Base-by-base conservation (phyloP, 2,797 vertebrate genomes). In the Tinamus major region DNA sequence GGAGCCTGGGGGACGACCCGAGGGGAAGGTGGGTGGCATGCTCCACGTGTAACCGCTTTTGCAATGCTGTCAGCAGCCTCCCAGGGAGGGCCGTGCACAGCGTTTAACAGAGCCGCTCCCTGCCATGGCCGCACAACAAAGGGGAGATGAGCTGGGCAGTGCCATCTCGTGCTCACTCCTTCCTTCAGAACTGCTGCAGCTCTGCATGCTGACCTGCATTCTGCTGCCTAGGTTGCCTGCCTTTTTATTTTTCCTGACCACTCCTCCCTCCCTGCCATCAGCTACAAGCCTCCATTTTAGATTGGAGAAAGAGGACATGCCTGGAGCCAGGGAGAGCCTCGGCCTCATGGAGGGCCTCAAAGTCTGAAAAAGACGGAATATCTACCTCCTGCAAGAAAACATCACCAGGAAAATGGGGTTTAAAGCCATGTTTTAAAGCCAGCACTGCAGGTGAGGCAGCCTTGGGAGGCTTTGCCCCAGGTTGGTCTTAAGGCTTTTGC, bases 51-150 rank as follows among this genome's bases (percentile, higher is more conserved):
- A 65, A 68, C 13, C 15, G 6, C 42, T 70, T 75, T 12, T 0
- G 1, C 35, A 56, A 12, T 31, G 5, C 7, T 16, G 20, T 35
- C n/a, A 10, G 4, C 53, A 44, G 77, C 23, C 41, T 8, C 56
- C 41, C 1, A 1, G 39, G 27, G 16, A 58, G 53, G 59, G 29
- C 46, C 0, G 1, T 4, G 1, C 1, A 0, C 26, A 15, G 16
- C 17, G 68, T 49, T 41, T 55, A 9, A 9, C 41, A 29, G 35
- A 37, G 64, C 49, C 39, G 19, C 56, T 58, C 29, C 27, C 27
- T 20, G 18, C 20, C 13, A 13, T 0, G 7, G 39, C 29, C 0
- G 3, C 37, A 39, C 48, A 24, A 1, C 20, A 3, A 5, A 1
- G 8, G 37, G 20, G 12, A 21, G 55, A 27, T 29, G 20, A 51